A percentile compares a stretch with the other conserved stretches of the same genome.
These are phyloP conservation scores for Sarcophaga subvicina DNA, from an alignment of 2,888 invertebrate species.

Conservation along the genomic window DNA sequence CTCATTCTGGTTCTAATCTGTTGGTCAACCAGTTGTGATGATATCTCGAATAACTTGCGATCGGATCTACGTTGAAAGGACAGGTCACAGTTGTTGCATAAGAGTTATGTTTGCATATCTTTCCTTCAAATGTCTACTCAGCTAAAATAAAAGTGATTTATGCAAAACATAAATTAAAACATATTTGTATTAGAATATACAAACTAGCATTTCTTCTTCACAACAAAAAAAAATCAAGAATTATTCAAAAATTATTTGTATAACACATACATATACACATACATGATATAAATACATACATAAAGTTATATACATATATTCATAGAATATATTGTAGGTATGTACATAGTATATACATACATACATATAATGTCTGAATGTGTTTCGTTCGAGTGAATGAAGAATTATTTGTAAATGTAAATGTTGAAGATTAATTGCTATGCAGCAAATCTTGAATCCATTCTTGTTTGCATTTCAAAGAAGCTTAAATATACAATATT, in stretches of 20 bases:
- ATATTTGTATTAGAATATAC: conserved; percentile 43
- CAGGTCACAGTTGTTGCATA: conserved; percentile 21
- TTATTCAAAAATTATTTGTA: conserved; percentile 29
- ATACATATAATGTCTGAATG: background rate
- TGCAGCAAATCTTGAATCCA: conserved; percentile 67
- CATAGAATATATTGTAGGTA: conserved; percentile 11
- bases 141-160: conserved; percentile 1
- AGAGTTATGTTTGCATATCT: conserved; percentile 21
- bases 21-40: too few species aligned
- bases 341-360: background rate
- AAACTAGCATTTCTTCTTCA: conserved; percentile 19
- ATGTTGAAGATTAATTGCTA: conserved; percentile 68
- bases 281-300: background rate
- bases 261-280: background rate
- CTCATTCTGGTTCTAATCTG: too few species aligned
- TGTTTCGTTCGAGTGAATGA: conserved; percentile 48
- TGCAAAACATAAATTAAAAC: background rate
- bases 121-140: conserved; percentile 25
- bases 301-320: background rate
- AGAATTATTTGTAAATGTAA: conserved; percentile 65
- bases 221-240: too few species aligned
- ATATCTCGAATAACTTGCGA: too few species aligned
- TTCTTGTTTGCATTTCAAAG: conserved; percentile 68
- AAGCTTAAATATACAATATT: conserved; percentile 58
- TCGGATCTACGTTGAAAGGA: too few species aligned